phyloP scores from a whole-genome alignment of 2,113 vertebrate genomes.

The Micronycteris hirsuta region DNA sequence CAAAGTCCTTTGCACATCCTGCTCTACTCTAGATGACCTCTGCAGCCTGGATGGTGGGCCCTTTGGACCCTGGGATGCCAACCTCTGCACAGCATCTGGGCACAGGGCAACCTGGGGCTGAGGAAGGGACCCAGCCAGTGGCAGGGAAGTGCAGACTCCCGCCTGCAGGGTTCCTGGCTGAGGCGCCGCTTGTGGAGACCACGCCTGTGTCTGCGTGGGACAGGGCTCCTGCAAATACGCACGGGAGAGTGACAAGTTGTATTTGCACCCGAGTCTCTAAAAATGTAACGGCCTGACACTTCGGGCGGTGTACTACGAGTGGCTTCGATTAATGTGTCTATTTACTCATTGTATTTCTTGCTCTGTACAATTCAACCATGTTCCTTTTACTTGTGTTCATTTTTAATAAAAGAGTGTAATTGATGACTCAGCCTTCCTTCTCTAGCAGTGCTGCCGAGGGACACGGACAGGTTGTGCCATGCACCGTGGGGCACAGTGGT shows the following conservation, averaged over 20 bases:
- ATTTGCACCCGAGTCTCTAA: not conserved
- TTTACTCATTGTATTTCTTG: slow-evolving; percentile 42
- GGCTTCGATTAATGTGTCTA: slow-evolving; percentile 13
- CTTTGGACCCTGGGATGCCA: slow-evolving; percentile 16
- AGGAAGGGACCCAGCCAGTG: not conserved
- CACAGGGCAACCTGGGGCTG: not conserved
- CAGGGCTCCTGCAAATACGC: not conserved
- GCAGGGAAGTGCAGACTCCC: not conserved
- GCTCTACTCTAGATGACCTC: not conserved
- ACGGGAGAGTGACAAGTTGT: not conserved
- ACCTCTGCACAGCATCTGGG: not conserved
- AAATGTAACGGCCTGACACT: not conserved
- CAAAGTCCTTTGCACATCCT: not conserved
- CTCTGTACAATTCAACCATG: not conserved
- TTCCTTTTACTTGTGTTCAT: slow-evolving; percentile 11
- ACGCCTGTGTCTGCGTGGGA: not conserved
- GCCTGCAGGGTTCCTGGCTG: not conserved
- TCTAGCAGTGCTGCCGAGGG: not conserved
- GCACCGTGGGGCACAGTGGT: not conserved
- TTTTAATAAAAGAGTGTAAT: slow-evolving; percentile 36
- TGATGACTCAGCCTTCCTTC: not conserved
- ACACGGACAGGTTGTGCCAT: not conserved
- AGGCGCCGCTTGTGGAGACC: not conserved
- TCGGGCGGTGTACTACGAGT: not conserved
- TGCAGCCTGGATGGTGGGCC: not conserved